phyloP scores from a whole-genome alignment of 53 echinoderm and acorn worm genomes.

The Echinarachnius parma region DNA sequence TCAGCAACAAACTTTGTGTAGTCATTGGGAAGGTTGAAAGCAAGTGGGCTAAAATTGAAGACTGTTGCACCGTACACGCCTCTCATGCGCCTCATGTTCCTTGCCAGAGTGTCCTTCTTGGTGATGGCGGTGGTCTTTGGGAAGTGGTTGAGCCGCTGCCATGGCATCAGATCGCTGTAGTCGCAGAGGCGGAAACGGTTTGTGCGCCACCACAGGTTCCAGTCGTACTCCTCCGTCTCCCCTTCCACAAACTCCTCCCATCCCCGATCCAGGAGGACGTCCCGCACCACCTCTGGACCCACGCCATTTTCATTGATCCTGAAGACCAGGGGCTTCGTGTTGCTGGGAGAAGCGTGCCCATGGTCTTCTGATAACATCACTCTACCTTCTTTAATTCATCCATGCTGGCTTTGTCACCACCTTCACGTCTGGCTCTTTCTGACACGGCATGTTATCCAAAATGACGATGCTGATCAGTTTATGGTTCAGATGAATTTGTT shows the following conservation, averaged over 20 bases:
- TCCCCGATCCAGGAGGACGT: slow-evolving; percentile 63
- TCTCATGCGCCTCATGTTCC: slow-evolving; percentile 74
- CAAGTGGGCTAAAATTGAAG: slow-evolving; percentile 71
- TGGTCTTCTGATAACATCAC: slow-evolving; percentile 27
- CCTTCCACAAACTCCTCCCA: slow-evolving; percentile 77
- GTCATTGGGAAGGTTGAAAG: slow-evolving; percentile 77
- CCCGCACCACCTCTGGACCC: slow-evolving; percentile 55
- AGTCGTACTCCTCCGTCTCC: slow-evolving; percentile 64
- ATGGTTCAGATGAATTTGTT: too few relatives aligned
- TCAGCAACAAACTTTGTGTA: slow-evolving; percentile 87
- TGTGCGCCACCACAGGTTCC: slow-evolving; percentile 74
- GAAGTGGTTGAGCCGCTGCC: slow-evolving; percentile 79
- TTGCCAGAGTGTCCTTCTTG: slow-evolving; percentile 69
- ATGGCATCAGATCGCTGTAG: slow-evolving; percentile 64
- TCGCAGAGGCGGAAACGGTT: slow-evolving; percentile 61
- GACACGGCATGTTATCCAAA: too few relatives aligned
- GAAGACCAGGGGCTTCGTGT: slow-evolving; percentile 54
- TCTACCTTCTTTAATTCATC: too few relatives aligned
- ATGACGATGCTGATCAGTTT: too few relatives aligned
- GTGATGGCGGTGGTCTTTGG: slow-evolving; percentile 72
- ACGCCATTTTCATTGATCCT: slow-evolving; percentile 61
- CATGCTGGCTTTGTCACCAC: too few relatives aligned
- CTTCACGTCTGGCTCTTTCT: too few relatives aligned
- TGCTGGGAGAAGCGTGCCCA: slow-evolving; percentile 26
- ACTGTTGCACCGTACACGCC: slow-evolving; percentile 70